Base-by-base conservation (phyloP, 2,888 invertebrate genomes). In the Aquatica leii region DNA sequence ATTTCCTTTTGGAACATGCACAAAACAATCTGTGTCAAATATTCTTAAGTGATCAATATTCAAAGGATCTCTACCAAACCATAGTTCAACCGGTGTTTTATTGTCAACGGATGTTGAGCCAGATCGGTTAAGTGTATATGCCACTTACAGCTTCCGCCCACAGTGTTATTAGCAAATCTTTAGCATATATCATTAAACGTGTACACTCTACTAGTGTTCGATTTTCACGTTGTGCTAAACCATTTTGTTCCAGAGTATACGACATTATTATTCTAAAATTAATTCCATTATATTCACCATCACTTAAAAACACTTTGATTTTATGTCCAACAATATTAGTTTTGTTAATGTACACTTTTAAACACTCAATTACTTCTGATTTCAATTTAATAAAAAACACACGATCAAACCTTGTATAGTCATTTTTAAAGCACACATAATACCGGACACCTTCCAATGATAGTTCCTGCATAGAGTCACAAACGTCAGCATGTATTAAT, bases 71-170 rank as follows among this genome's bases (percentile, higher is more conserved):
- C 59, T 56, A 31, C 52, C 52, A 9, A 24, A 46, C 71, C 70
- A 69, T n/a, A n/a, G n/a, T n/a, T n/a, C n/a, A n/a, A n/a, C n/a
- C n/a, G n/a, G n/a, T n/a, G n/a, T n/a, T n/a, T n/a, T n/a, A n/a
- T n/a, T n/a, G n/a, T n/a, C n/a, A n/a, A n/a, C n/a, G n/a, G n/a
- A n/a, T n/a, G n/a, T n/a, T n/a, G n/a, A n/a, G n/a, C n/a, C n/a
- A n/a, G n/a, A n/a, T n/a, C n/a, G n/a, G n/a, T n/a, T n/a, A 5
- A 72, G 34, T 9, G 67, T 24, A 41, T 71, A 69, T 1, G 60
- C 68, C 0, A 67, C 71, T 66, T 0, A 63, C 61, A 2, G 71
- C 70, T 65, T 73, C 70, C 6, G 69, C 69, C 57, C 57, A 57
- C 37, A 57, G 21, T n/a, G 18, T 57, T 34, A 49, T 57, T 37